phyloP scores from a whole-genome alignment of 2,113 vertebrate species.

The Chionodraco myersi region DNA sequence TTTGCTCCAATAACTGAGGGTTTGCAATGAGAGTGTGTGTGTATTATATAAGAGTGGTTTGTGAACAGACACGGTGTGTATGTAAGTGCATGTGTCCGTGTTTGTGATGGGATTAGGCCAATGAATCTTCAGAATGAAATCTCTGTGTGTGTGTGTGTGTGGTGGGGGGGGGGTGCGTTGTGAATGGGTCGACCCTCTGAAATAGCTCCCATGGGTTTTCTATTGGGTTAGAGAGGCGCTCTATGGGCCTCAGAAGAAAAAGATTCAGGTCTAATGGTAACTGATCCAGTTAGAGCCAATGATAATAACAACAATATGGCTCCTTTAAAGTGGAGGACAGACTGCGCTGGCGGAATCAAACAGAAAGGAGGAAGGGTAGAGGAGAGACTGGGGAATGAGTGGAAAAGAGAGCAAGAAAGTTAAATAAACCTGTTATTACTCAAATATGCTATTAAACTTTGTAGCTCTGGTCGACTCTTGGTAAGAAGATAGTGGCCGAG shows the following conservation, averaged over 20 bases:
- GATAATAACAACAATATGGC: conserved; percentile 80
- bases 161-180: background rate
- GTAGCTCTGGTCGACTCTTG: too few species aligned
- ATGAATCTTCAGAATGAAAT: conserved; percentile 81
- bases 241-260: conserved; percentile 78
- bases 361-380: conserved; percentile 8
- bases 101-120: conserved; percentile 74
- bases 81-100: conserved; percentile 61
- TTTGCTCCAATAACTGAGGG: conserved; percentile 71
- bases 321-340: conserved; percentile 71
- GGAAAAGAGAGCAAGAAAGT: conserved; percentile 28
- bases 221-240: conserved; percentile 79
- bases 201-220: conserved; percentile 78
- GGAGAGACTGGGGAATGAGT: background rate
- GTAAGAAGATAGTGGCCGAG: too few species aligned
- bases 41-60: conserved; percentile 47
- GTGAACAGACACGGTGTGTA: conserved; percentile 56
- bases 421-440: conserved; percentile 8
- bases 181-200: conserved; percentile 71
- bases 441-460: too few species aligned
- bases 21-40: conserved; percentile 64
- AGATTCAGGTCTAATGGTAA: conserved; percentile 82
- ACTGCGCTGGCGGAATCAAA: conserved; percentile 41
- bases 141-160: conserved; percentile 36
- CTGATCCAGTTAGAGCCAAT: conserved; percentile 80